Evolutionary conservation across 2,888 invertebrate genomes (phyloP), one percentile per base, ranked within the genome.

Genomic region (Tricholauxania praeusta): DNA sequence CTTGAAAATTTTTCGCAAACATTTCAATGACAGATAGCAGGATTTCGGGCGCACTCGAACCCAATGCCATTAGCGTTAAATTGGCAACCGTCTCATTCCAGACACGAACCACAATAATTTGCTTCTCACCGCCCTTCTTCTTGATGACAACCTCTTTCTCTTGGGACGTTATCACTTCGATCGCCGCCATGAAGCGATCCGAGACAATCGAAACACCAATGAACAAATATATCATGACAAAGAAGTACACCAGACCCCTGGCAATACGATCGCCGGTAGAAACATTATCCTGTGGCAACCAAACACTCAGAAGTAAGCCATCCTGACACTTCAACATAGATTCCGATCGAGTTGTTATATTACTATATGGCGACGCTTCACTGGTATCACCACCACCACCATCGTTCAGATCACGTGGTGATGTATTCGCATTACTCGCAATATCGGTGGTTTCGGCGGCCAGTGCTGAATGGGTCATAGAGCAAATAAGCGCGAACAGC

Each of bases 81-180:
- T 99, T 99, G 77, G 98, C 98, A 59, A 99, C 99, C 3, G 99
- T 99, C 87, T 99, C 99, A 88, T 99, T 99, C 99, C 99, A 99
- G 74, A 99, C 95, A 74, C 98, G 91, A 17, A 99, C 98, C 67
- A 93, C 94, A 59, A 99, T 90, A 79, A 95, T 94, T 83, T 97
- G 95, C 15, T 91, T 92, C 75, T 96, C 95, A 75, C 96, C 96
- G 82, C 94, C 95, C 77, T 94, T 92, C 78, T 95, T 94, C 83
- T 95, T 94, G 74, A 99, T 93, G 81, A 93, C 92, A 82, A 99
- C 94, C 87, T 97, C 96, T 82, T 96, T 95, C 87, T 99, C 99
- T 86, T 97, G 94, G 0, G 98, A 98, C 69, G 99, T 99, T 87
- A 99, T 99, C 79, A 97, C 98, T 90, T 99, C 99, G 86, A 99